These are phyloP conservation scores for Merodon equestris DNA, from an alignment of 2,888 invertebrate genomes.

Conservation along the genomic window DNA sequence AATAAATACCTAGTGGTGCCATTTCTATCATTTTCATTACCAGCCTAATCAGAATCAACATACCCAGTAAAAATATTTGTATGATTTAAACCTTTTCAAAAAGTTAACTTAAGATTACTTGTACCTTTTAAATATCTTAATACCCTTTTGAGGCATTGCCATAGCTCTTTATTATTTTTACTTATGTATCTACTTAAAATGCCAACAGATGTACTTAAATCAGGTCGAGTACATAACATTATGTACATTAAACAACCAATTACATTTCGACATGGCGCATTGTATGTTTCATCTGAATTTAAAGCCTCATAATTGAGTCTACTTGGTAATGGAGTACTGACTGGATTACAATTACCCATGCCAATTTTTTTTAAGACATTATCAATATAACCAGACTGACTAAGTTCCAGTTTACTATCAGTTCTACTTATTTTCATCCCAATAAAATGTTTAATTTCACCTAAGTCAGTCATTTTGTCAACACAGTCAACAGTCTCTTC, in stretches of 20 bases:
- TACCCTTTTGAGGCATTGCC: conserved; percentile 41
- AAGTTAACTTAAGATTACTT: conserved; percentile 11
- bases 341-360: conserved; percentile 14
- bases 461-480: conserved; percentile 68
- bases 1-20: conserved; percentile 30
- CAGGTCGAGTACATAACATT: conserved; percentile 4
- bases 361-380: conserved; percentile 7
- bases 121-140: conserved; percentile 4
- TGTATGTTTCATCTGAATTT: conserved; percentile 67
- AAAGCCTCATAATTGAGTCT: conserved; percentile 69
- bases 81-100: neutral
- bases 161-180: conserved; percentile 53
- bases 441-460: conserved; percentile 61
- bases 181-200: conserved; percentile 43
- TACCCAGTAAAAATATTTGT: conserved; percentile 19
- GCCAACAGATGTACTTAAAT: conserved; percentile 5
- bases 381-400: conserved; percentile 9
- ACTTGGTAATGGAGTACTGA: conserved; percentile 67
- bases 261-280: conserved; percentile 42
- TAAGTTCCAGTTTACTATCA: neutral
- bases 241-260: conserved; percentile 49
- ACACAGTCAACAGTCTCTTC: too few relatives aligned
- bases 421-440: neutral
- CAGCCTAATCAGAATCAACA: conserved; percentile 31
- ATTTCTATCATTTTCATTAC: conserved; percentile 21